Conservation (phyloP, 2,797 vertebrate species). For the Uromys caudimaculatus region DNA sequence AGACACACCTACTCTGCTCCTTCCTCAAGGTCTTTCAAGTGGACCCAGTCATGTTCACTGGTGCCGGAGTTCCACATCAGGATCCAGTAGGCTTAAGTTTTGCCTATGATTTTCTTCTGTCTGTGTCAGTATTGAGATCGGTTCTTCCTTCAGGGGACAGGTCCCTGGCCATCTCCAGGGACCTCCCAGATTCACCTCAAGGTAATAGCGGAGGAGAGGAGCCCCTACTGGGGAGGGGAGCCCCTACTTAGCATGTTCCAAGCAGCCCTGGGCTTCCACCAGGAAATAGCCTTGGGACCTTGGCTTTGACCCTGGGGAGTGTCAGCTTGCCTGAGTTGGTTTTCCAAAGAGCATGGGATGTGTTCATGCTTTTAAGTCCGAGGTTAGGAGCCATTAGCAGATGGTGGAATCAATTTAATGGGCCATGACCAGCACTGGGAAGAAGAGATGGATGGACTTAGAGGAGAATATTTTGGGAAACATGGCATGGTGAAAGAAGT, state of each 20-base stretch:
- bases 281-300: not conserved
- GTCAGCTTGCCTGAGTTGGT: not conserved
- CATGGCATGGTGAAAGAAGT: not conserved
- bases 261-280: not conserved
- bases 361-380: not conserved
- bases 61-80: not conserved
- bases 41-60: fast-evolving
- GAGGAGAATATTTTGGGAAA: not conserved
- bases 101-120: not conserved
- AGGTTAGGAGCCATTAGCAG: not conserved
- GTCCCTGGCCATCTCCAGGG: not conserved
- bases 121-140: not conserved
- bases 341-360: not conserved
- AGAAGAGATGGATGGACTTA: not conserved
- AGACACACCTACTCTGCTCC: not conserved
- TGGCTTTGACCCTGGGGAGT: not conserved
- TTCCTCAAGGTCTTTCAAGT: not conserved
- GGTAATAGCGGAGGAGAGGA: not conserved
- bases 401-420: not conserved
- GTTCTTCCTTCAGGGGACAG: not conserved
- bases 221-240: not conserved
- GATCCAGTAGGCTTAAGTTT: not conserved
- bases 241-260: not conserved
- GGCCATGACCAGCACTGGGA: not conserved
- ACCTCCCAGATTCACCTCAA: not conserved